Evolutionary conservation across 2,113 vertebrate species (phyloP).

Genomic region (Clarias macrocephalus): DNA sequence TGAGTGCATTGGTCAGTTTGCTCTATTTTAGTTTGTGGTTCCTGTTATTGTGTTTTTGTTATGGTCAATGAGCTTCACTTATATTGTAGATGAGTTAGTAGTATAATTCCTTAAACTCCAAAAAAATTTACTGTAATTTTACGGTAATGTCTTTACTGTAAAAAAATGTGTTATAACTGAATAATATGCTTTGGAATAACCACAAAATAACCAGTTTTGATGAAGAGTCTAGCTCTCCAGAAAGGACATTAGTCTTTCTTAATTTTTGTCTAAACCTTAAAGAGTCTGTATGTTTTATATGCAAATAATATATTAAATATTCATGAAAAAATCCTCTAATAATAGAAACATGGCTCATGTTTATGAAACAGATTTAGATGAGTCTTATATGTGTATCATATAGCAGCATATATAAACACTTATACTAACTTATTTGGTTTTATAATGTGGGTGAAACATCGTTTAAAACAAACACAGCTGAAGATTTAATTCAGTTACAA

Average conservation of each 20-base stretch:
- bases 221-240: background rate
- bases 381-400: background rate
- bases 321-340: background rate
- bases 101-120: background rate
- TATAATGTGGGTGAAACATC: background rate
- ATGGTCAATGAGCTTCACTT: background rate
- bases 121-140: background rate
- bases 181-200: background rate
- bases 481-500: slow-evolving; percentile 17
- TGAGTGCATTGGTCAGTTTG: background rate
- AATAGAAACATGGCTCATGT: background rate
- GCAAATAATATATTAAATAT: background rate
- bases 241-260: background rate
- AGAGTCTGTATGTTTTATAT: background rate
- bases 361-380: background rate
- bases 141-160: background rate
- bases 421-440: background rate
- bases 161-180: background rate
- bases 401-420: background rate
- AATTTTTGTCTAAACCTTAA: background rate
- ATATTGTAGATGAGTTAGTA: background rate
- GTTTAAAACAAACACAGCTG: background rate
- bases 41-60: background rate
- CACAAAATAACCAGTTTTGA: background rate
- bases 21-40: background rate